Evolutionary conservation across 2,113 vertebrate genomes (phyloP), one percentile per base, ranked within the genome.

Genomic region (Egretta garzetta): DNA sequence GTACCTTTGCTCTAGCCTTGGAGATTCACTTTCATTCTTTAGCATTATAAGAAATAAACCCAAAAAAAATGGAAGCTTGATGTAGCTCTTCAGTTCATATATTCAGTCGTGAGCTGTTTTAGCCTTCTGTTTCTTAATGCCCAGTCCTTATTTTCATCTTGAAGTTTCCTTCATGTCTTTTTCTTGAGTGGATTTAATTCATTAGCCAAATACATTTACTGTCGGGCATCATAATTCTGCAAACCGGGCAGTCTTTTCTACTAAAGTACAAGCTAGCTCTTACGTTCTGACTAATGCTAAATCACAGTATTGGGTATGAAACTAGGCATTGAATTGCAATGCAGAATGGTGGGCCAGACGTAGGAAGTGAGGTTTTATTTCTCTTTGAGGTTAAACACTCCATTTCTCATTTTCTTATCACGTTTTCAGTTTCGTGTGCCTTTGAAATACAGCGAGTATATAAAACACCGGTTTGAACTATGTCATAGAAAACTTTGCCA

Each of bases 361-460:
- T 82, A 72, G 72, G 89, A 96, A 93, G 86, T 67, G 79, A 96
- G 35, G 58, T 53, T 93, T 87, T 76, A 80, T 91, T 97, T 95
- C 91, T 76, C 90, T 97, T 91, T 96, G 85, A 95, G 94, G 89
- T 88, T 76, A 68, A 91, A 88, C 47, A 43, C 83, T 82, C 71
- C 41, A 75, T 71, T 95, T 89, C 80, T 92, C 62, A 77, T 94
- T 93, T 95, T n/a, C n/a, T 95, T 95, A 97, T 89, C 96, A 88
- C 53, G 66, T 97, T 97, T 95, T 93, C 66, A 55, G 91, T 95
- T 97, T 96, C 74, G 45, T 63, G 17, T 84, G 92, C 92, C 94
- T 97, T 96, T 98, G 96, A 98, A 97, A 97, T 96, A 79, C 92
- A 90, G 73, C 5, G 35, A 88, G 97, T 96, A 96, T 77, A 73